Evolutionary conservation across 2,888 invertebrate species (phyloP), one percentile per base, ranked within the genome.

Genomic region (Agrypnus murinus): DNA sequence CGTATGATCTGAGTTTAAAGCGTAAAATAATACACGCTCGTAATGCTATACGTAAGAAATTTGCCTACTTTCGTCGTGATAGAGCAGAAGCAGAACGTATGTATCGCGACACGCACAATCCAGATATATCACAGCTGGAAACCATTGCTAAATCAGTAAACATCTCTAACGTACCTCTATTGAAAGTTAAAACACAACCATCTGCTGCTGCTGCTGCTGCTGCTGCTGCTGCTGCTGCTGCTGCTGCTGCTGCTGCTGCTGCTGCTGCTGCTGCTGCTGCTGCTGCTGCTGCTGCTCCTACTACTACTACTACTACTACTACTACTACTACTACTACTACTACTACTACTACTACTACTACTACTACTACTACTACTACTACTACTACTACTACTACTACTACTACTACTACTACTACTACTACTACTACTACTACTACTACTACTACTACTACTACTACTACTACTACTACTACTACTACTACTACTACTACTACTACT

Each of bases 131-230:
- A n/a, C n/a, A n/a, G n/a, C n/a, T n/a, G n/a, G n/a, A n/a, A n/a
- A n/a, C n/a, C n/a, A n/a, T n/a, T n/a, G n/a, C n/a, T n/a, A n/a
- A n/a, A n/a, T n/a, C n/a, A n/a, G n/a, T n/a, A n/a, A n/a, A n/a
- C n/a, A n/a, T n/a, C n/a, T n/a, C n/a, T n/a, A n/a, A n/a, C n/a
- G n/a, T n/a, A n/a, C n/a, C n/a, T n/a, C n/a, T n/a, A n/a, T n/a
- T n/a, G n/a, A n/a, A n/a, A n/a, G n/a, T n/a, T n/a, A n/a, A n/a
- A n/a, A n/a, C n/a, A n/a, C n/a, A n/a, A n/a, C n/a, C n/a, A n/a
- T n/a, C n/a, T n/a, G n/a, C n/a, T 38, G n/a, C 38, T 38, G 38
- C 38, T 38, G 38, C 38, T 38, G 38, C 38, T 38, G 38, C 38
- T 38, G 38, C 38, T 38, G 38, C 38, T 38, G 38, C 38, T 38